These are phyloP conservation scores for Sphecodes monilicornis DNA, from an alignment of 2,888 invertebrate genomes.

Conservation along the genomic window DNA sequence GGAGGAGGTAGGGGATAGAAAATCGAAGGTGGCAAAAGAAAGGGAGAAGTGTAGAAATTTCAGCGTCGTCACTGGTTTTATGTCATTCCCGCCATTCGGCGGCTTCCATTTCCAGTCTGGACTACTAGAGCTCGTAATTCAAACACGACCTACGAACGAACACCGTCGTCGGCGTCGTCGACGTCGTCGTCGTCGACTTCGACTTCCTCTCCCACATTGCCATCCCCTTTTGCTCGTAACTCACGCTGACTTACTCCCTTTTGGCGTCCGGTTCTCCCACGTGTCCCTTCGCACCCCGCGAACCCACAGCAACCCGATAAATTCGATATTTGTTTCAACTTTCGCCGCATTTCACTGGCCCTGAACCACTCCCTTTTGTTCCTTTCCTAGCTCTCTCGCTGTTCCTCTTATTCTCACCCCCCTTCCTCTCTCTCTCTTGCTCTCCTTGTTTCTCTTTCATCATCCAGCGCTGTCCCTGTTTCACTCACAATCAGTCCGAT, in stretches of 20 bases:
- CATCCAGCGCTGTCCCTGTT: not conserved
- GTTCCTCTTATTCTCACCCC: not conserved
- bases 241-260: constrained; percentile 67
- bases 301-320: constrained; percentile 76
- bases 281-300: constrained; percentile 30
- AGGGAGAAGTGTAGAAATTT: constrained; percentile 61
- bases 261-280: constrained; percentile 66
- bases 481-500: constrained; percentile 16
- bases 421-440: not conserved
- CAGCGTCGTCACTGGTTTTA: constrained; percentile 73
- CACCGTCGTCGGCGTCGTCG: constrained; percentile 65
- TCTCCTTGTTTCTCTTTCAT: not conserved
- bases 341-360: constrained; percentile 78
- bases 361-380: not conserved
- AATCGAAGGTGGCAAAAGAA: constrained; percentile 30
- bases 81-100: constrained; percentile 77
- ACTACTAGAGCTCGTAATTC: constrained; percentile 73
- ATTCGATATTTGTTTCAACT: constrained; percentile 84
- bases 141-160: constrained; percentile 70
- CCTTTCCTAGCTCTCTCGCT: not conserved
- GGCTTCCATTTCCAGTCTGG: constrained; percentile 78
- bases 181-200: constrained; percentile 70
- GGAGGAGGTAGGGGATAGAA: not conserved
- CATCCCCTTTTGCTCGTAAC: constrained; percentile 64
- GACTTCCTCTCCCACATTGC: constrained; percentile 67